Evolutionary conservation across 1,140 invertebrate genomes (phyloP).

Genomic region (Homarus americanus): DNA sequence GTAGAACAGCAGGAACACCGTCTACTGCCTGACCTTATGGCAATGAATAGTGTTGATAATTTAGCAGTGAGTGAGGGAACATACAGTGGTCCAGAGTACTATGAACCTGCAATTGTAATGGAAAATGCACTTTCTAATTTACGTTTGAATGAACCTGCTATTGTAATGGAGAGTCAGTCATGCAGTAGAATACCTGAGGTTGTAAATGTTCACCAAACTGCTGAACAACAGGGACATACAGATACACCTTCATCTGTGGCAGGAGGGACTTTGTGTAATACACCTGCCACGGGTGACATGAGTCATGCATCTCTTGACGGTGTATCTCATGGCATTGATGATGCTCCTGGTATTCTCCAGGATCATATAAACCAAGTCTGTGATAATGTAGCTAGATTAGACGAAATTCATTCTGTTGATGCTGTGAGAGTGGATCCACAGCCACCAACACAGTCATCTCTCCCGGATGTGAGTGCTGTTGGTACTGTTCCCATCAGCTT

Average conservation of each 20-base stretch:
- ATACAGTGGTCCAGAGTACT: constrained; percentile 30
- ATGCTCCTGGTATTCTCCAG: constrained; percentile 27
- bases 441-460: neutral
- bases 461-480: constrained; percentile 42
- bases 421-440: constrained; percentile 9
- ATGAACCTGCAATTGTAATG: constrained; percentile 69
- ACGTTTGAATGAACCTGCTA: constrained; percentile 64
- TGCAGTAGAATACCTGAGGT: constrained; percentile 70
- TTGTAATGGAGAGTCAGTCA: constrained; percentile 72
- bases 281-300: neutral
- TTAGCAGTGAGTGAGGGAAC: constrained; percentile 5
- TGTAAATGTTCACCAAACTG: constrained; percentile 73
- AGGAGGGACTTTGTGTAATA: neutral
- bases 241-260: neutral
- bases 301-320: constrained; percentile 13
- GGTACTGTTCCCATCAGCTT: constrained; percentile 59
- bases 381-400: constrained; percentile 44
- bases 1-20: constrained; percentile 46
- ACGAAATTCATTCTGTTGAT: neutral
- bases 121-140: constrained; percentile 63
- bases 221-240: constrained; percentile 36
- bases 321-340: neutral
- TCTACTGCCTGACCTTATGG: constrained; percentile 71
- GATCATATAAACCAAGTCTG: constrained; percentile 48
- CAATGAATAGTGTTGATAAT: constrained; percentile 49